Conservation (phyloP, 2,888 invertebrate genomes). For the Drosophila borborema region DNA sequence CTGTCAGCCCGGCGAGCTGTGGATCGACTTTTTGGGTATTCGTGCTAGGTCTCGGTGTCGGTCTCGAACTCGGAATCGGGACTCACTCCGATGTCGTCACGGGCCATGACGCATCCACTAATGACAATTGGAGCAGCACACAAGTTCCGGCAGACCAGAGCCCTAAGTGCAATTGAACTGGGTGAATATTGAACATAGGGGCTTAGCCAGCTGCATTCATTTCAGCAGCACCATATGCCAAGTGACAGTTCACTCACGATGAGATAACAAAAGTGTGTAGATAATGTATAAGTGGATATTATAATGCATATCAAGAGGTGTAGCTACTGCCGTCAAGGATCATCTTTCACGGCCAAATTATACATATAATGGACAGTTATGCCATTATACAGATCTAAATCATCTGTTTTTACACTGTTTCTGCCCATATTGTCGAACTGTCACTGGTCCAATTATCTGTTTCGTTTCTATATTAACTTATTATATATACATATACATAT, state of each 20-base stretch:
- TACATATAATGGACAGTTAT: not conserved
- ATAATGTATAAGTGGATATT: not conserved
- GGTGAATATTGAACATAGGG: slow-evolving; percentile 1
- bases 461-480: not conserved
- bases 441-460: slow-evolving; percentile 19
- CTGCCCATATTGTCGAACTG: not conserved
- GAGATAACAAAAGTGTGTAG: slow-evolving; percentile 30
- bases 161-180: slow-evolving; percentile 16
- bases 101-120: slow-evolving; percentile 63
- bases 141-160: slow-evolving; percentile 10
- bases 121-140: slow-evolving; percentile 43
- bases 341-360: not conserved
- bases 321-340: not conserved
- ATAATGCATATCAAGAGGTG: slow-evolving; percentile 11
- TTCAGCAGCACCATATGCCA: slow-evolving; percentile 42
- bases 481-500: not conserved
- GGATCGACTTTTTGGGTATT: slow-evolving; percentile 29
- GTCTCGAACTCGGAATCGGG: slow-evolving; percentile 12
- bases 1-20: slow-evolving; percentile 52
- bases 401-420: slow-evolving; percentile 9
- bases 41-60: slow-evolving; percentile 11
- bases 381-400: not conserved
- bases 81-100: slow-evolving; percentile 61
- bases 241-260: slow-evolving; percentile 22
- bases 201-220: slow-evolving; percentile 25